Percentiles rank a stretch among this genome's conserved stretches.
Conservation (phyloP, 1,140 invertebrate species). For the Philotrypesis tridentata region DNA sequence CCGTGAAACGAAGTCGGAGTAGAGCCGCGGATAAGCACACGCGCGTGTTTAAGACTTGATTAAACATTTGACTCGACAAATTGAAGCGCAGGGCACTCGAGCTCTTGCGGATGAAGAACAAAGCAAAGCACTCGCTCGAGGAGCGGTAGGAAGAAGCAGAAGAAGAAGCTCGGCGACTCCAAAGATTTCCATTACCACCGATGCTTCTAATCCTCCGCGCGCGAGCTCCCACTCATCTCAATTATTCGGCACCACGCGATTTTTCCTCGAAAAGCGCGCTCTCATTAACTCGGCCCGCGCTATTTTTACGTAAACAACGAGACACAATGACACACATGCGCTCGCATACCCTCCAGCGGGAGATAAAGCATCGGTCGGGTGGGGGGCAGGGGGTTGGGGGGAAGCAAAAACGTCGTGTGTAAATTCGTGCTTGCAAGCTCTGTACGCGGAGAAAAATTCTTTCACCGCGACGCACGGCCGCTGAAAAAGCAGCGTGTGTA, state of each 20-base stretch:
- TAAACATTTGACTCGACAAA: not conserved
- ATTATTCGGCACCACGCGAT: too few relatives aligned
- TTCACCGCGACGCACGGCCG: not conserved
- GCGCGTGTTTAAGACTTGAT: not conserved
- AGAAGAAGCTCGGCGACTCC: not conserved
- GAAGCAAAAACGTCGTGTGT: too few relatives aligned
- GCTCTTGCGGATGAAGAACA: not conserved
- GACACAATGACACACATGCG: too few relatives aligned
- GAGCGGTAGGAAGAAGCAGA: too few relatives aligned
- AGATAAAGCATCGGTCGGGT: too few relatives aligned
- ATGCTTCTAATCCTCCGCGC: not conserved
- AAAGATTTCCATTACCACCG: not conserved
- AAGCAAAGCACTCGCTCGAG: not conserved
- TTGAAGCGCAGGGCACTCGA: not conserved
- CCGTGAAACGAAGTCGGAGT: not conserved
- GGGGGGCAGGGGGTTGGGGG: too few relatives aligned
- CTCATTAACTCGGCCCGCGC: not conserved
- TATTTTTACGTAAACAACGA: not conserved
- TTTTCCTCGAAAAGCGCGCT: too few relatives aligned
- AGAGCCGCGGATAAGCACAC: too few relatives aligned
- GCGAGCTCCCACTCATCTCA: too few relatives aligned
- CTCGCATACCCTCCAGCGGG: too few relatives aligned
- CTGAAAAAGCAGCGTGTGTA: not conserved
- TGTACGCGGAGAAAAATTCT: not conserved
- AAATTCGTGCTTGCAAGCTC: not conserved